These are phyloP conservation scores for Hyalella azteca DNA, from an alignment of 2,888 invertebrate species.

Conservation along the genomic window DNA sequence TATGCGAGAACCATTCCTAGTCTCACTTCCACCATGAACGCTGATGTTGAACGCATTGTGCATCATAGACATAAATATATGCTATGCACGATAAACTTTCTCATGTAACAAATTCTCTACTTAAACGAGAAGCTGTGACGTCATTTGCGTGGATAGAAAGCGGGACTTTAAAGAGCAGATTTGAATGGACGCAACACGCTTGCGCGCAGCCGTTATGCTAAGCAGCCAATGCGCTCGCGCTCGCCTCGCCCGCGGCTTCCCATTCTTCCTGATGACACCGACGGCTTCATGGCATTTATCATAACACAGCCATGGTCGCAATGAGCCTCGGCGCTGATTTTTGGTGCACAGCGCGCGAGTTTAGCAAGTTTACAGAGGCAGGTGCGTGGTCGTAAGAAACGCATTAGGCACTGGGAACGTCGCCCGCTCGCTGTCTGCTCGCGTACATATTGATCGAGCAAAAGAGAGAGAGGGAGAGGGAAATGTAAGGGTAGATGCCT, in stretches of 20 bases:
- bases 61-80: too few species aligned
- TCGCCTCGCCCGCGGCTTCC: neutral
- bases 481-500: constrained; percentile 18
- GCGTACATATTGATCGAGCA: constrained; percentile 35
- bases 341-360: neutral
- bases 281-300: neutral
- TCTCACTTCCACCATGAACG: too few species aligned
- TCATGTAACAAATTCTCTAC: too few species aligned
- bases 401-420: constrained; percentile 30
- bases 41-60: too few species aligned
- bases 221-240: constrained; percentile 8
- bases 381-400: constrained; percentile 27
- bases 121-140: too few species aligned
- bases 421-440: constrained; percentile 31
- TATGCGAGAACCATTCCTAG: too few species aligned
- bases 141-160: constrained; percentile 4
- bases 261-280: neutral
- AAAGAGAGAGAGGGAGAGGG: constrained; percentile 26
- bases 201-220: constrained; percentile 23
- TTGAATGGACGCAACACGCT: constrained; percentile 28
- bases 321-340: neutral
- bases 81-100: too few species aligned
- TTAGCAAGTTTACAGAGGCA: constrained; percentile 15
- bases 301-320: neutral
- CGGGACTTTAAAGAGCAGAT: constrained; percentile 36